phyloP scores from a whole-genome alignment of 2,888 invertebrate species.

The Corbicula japonica region DNA sequence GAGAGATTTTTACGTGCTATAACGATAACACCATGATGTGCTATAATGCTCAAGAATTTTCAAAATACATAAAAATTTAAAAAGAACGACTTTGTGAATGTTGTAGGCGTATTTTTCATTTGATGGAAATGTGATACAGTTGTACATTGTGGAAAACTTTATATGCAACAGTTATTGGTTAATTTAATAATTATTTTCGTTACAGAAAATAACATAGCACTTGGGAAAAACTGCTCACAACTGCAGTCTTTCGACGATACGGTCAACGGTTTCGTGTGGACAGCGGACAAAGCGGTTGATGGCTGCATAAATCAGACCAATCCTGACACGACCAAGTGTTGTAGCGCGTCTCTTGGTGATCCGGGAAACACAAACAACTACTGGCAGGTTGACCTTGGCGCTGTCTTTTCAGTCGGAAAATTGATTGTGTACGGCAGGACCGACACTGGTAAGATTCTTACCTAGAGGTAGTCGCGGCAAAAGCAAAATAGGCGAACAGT shows the following conservation, averaged over 20 bases:
- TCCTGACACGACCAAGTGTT: constrained; percentile 30
- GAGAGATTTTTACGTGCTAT: too few relatives aligned
- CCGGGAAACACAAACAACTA: constrained; percentile 16
- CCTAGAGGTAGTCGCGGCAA: too few relatives aligned
- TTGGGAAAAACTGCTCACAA: constrained; percentile 32
- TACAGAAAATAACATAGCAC: constrained; percentile 44
- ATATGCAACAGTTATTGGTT: neutral
- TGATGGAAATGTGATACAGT: neutral
- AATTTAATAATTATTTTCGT: neutral
- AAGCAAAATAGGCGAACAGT: too few relatives aligned
- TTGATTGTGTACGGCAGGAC: constrained; percentile 41
- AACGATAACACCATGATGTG: too few relatives aligned
- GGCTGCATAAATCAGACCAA: neutral
- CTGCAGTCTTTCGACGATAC: constrained; percentile 6
- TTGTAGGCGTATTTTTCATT: neutral
- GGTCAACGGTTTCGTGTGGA: constrained; percentile 28
- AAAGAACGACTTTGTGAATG: too few relatives aligned
- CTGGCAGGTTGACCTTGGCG: constrained; percentile 48
- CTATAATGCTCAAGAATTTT: too few relatives aligned
- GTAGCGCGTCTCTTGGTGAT: constrained; percentile 20
- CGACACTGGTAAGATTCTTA: neutral
- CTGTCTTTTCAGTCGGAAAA: constrained; percentile 3
- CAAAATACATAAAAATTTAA: too few relatives aligned
- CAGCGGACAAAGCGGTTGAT: constrained; percentile 42
- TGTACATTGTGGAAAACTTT: neutral